A percentile compares a stretch with the other conserved stretches of the same genome.
These are phyloP conservation scores for Intellagama lesueurii DNA, from an alignment of 2,797 vertebrate genomes.

Conservation along the genomic window DNA sequence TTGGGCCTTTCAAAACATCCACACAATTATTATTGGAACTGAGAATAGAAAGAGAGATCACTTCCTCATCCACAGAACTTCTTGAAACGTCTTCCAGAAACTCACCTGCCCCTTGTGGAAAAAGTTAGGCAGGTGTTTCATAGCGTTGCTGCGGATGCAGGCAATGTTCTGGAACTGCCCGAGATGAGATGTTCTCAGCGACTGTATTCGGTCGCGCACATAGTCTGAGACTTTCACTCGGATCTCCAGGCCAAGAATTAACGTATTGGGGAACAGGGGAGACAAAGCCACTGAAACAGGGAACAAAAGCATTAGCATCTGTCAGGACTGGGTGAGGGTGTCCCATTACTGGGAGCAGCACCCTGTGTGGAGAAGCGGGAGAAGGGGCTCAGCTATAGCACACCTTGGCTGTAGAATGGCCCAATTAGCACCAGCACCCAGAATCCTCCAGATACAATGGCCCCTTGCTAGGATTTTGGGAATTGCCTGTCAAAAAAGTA, in stretches of 20 bases:
- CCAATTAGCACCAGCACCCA: not conserved
- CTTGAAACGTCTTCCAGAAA: not conserved
- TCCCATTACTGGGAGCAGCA: not conserved
- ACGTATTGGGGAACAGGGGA: slow-evolving; percentile 86
- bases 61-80: not conserved
- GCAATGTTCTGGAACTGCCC: slow-evolving; percentile 92
- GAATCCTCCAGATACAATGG: too few species aligned
- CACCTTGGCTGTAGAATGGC: not conserved
- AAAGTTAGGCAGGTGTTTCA: slow-evolving; percentile 96
- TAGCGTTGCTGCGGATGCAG: slow-evolving; percentile 91
- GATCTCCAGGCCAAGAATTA: slow-evolving; percentile 92
- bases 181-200: slow-evolving; percentile 81
- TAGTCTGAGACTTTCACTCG: slow-evolving; percentile 93
- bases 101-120: slow-evolving; percentile 91
- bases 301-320: slow-evolving; percentile 7
- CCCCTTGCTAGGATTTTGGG: too few species aligned
- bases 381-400: not conserved
- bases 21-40: not conserved
- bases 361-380: not conserved
- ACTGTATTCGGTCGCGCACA: slow-evolving; percentile 88
- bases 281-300: slow-evolving; percentile 86
- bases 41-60: not conserved
- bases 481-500: too few species aligned
- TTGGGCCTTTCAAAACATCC: not conserved
- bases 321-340: too few species aligned